phyloP scores from a whole-genome alignment of 2,113 vertebrate genomes.

The Melozone crissalis region DNA sequence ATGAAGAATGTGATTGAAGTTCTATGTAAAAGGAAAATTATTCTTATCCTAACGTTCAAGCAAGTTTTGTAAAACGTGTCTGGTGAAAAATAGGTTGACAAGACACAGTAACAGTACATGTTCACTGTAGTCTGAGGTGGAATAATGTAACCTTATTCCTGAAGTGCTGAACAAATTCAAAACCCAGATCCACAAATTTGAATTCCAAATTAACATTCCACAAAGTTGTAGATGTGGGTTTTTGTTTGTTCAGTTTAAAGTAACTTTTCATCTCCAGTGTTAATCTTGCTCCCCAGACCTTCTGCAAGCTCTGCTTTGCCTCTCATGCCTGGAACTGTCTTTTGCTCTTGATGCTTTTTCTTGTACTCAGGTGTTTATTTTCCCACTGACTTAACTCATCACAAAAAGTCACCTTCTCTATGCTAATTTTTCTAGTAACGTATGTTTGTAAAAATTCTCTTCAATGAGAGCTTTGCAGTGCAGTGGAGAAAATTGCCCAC shows the following conservation, averaged over 20 bases:
- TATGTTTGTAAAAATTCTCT: neutral
- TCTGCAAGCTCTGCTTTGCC: neutral
- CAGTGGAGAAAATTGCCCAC: neutral
- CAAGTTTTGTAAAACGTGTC: neutral
- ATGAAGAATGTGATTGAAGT: neutral
- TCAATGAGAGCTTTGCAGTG: neutral
- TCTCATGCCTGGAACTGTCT: neutral
- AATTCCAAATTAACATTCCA: neutral
- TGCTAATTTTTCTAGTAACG: neutral
- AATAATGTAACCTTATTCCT: conserved; percentile 5
- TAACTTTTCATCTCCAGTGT: neutral
- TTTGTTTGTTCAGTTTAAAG: neutral
- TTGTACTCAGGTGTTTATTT: neutral
- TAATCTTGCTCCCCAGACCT: neutral
- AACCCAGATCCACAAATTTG: neutral
- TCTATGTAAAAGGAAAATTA: neutral
- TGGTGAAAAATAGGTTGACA: neutral
- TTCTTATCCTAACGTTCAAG: neutral
- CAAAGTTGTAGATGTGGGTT: neutral
- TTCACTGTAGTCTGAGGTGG: neutral
- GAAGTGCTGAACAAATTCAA: neutral
- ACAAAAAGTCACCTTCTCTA: neutral
- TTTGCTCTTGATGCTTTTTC: neutral
- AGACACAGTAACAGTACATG: neutral
- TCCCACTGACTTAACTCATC: neutral